Evolutionary conservation across 1,140 invertebrate genomes (phyloP).

Genomic region (Theocolax elegans): DNA sequence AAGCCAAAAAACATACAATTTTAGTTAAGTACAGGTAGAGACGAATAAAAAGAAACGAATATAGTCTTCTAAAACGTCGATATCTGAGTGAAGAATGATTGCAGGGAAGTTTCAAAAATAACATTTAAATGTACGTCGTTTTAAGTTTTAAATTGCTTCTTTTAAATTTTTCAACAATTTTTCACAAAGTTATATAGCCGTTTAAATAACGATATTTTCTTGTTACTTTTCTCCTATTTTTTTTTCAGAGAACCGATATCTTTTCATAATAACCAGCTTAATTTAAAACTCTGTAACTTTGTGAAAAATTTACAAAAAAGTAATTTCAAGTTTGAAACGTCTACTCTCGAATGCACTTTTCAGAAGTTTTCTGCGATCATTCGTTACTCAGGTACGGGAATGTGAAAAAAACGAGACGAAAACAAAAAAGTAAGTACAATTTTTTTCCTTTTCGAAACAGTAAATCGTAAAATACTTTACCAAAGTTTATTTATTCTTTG

Average conservation of each 20-base stretch:
- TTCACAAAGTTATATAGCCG: not conserved
- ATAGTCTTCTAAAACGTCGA: too few species aligned
- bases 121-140: too few species aligned
- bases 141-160: not conserved
- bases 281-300: slow-evolving; percentile 1
- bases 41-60: too few species aligned
- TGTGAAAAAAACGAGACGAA: not conserved
- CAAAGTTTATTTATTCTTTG: too few species aligned
- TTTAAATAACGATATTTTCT: not conserved
- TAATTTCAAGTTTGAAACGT: not conserved
- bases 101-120: too few species aligned
- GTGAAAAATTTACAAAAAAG: slow-evolving; percentile 4
- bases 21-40: too few species aligned
- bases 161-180: not conserved
- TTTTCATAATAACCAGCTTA: not conserved
- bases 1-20: too few species aligned
- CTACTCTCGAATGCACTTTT: slow-evolving; percentile 4
- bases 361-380: not conserved
- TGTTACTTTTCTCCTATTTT: not conserved
- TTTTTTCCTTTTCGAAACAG: too few species aligned
- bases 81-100: too few species aligned
- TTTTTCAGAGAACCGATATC: not conserved
- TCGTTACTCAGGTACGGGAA: not conserved
- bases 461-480: too few species aligned
- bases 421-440: too few species aligned